Conservation (phyloP, 2,888 invertebrate species). For the Agonopterix arenella region DNA sequence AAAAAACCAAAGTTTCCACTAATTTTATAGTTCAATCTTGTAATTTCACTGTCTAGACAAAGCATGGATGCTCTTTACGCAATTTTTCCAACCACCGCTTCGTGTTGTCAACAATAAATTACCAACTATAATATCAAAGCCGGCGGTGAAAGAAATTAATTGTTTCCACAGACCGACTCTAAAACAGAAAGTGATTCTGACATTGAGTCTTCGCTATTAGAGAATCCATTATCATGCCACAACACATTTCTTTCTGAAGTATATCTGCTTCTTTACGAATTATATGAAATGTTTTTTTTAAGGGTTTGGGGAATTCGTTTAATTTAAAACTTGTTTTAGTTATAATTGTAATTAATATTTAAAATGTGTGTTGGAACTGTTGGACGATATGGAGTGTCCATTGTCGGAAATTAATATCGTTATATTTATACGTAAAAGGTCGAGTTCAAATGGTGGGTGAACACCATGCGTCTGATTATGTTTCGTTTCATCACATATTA, state of each 20-base stretch:
- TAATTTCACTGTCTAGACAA: conserved; percentile 55
- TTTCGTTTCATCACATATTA: conserved; percentile 8
- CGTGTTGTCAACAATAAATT: conserved; percentile 29
- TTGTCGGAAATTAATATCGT: conserved; percentile 1
- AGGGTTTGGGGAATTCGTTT: too few species aligned
- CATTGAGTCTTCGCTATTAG: conserved; percentile 18
- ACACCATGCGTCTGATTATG: not conserved
- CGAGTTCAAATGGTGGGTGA: conserved; percentile 3
- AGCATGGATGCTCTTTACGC: conserved; percentile 12
- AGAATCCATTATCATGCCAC: not conserved
- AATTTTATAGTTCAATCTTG: conserved; percentile 14
- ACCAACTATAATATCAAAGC: conserved; percentile 31
- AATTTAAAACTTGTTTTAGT: too few species aligned
- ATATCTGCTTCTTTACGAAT: too few species aligned
- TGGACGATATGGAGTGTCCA: not conserved
- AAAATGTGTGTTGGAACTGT: too few species aligned
- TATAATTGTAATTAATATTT: too few species aligned
- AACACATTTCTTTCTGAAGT: not conserved
- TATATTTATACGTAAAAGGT: conserved; percentile 5
- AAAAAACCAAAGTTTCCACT: too few species aligned
- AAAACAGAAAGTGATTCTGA: conserved; percentile 59
- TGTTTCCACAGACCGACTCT: conserved; percentile 43
- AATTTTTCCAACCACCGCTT: conserved; percentile 27
- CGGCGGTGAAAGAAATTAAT: conserved; percentile 46
- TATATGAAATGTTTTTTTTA: too few species aligned